Base-by-base conservation (phyloP, 2,797 vertebrate genomes). In the Loriculus beryllinus region DNA sequence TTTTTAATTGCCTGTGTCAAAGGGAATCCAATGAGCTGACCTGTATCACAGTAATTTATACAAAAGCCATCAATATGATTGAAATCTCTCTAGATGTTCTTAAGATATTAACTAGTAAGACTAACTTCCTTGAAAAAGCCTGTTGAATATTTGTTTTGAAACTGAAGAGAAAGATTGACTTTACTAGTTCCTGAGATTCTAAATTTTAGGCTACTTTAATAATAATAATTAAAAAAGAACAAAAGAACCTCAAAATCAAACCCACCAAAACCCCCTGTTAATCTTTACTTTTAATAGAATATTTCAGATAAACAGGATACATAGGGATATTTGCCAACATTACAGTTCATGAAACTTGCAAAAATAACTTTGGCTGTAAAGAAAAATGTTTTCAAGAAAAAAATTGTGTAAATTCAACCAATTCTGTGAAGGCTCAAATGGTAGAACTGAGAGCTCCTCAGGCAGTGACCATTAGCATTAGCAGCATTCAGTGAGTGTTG, bases 261-360 rank as follows among this genome's bases (percentile, higher is more conserved):
- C 28, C 6, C 13, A 2, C 7, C 29, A 13, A 40, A 6, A 0
- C 1, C 0, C 3, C 8, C 5, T 11, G 2, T 19, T 65, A 21
- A 25, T 75, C 6, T 75, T 79, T 45, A 8, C 22, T 65, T 52
- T 52, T 39, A 65, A 23, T 16, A 19, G 12, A 45, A 5, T 62
- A 13, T 62, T 85, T 65, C 33, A 82, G 72, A 25, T 14, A 52
- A 47, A 9, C 3, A 48, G 5, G 6, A 3, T 47, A 2, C 12
- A 7, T 5, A 52, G 31, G 29, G 20, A 7, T 22, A 76, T 48
- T 40, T 77, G 22, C 10, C 15, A 64, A 18, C 3, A 5, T 35
- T 51, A 7, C 3, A 7, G 7, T 81, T 67, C 23, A 8, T 18
- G 20, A 35, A 71, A 7, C 16, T 79, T 63, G 28, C 25, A 43